Evolutionary conservation across 2,888 invertebrate genomes (phyloP).

Genomic region (Scrobipalpa costella): DNA sequence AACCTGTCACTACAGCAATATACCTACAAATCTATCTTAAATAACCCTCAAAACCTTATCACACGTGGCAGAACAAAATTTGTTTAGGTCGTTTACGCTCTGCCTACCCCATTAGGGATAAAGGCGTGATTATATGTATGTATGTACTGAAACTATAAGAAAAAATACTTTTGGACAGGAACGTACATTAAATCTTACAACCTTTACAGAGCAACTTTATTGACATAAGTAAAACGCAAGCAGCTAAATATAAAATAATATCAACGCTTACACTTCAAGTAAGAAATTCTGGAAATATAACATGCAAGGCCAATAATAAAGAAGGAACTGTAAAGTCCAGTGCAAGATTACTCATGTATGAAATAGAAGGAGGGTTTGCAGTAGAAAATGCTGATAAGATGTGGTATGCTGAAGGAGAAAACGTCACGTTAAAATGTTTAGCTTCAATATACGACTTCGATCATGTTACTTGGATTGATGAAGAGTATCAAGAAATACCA

Average conservation of each 20-base stretch:
- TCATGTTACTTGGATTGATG: slow-evolving; percentile 57
- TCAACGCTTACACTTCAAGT: slow-evolving; percentile 49
- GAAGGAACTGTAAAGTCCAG: slow-evolving; percentile 26
- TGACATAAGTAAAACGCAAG: not conserved
- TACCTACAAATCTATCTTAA: no score
- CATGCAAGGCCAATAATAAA: slow-evolving; percentile 53
- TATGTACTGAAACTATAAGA: no score
- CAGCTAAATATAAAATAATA: slow-evolving; percentile 42
- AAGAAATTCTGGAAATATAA: slow-evolving; percentile 49
- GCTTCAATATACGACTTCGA: slow-evolving; percentile 60
- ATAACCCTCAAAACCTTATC: no score
- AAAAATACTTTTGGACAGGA: no score
- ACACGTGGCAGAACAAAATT: no score
- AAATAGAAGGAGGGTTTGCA: slow-evolving; percentile 62
- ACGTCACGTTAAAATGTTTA: slow-evolving; percentile 52
- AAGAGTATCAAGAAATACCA: slow-evolving; percentile 36
- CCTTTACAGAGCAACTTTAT: not conserved
- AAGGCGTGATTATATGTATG: no score
- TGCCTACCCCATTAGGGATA: no score
- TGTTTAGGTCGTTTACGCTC: no score
- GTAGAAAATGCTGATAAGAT: slow-evolving; percentile 43
- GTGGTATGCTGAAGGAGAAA: slow-evolving; percentile 57
- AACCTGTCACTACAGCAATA: no score
- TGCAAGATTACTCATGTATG: slow-evolving; percentile 53
- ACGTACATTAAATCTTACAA: no score